Percentiles rank a stretch among this genome's conserved stretches.
Conservation (phyloP, 2,797 vertebrate species). For the Myotis daubentonii region DNA sequence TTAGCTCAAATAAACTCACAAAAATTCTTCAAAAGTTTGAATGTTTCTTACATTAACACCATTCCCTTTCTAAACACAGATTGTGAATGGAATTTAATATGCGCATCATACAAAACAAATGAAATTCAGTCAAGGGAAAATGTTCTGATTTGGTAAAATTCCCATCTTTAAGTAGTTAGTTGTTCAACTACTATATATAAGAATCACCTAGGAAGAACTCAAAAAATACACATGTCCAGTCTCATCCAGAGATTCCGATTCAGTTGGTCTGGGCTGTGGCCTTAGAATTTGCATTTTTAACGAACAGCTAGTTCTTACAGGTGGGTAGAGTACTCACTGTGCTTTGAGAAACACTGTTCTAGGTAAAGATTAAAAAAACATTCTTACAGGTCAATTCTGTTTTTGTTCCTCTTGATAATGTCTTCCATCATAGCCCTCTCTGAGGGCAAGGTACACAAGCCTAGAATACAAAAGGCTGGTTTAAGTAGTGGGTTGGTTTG, state of each 20-base stretch:
- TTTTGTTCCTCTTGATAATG: constrained; percentile 81
- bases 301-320: not conserved
- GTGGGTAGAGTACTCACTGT: not conserved
- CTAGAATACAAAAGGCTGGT: constrained; percentile 72
- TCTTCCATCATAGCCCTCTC: constrained; percentile 82
- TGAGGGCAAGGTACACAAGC: constrained; percentile 82
- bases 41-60: too few relatives aligned
- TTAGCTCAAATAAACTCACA: too few relatives aligned
- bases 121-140: not conserved
- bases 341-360: not conserved
- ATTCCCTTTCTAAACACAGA: not conserved
- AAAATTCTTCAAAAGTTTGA: too few relatives aligned
- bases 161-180: not conserved
- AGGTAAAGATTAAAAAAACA: not conserved
- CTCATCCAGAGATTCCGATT: not conserved
- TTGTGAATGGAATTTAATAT: not conserved
- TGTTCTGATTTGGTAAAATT: not conserved
- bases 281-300: not conserved
- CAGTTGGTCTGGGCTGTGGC: not conserved
- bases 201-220: not conserved
- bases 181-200: not conserved
- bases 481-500: not conserved
- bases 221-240: not conserved
- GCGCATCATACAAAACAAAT: not conserved
- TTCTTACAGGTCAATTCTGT: constrained; percentile 76